Percentiles rank a stretch among this genome's conserved stretches.
Conservation (phyloP, 37 sponge, comb jelly and placozoan species). For the Ianthella basta region DNA sequence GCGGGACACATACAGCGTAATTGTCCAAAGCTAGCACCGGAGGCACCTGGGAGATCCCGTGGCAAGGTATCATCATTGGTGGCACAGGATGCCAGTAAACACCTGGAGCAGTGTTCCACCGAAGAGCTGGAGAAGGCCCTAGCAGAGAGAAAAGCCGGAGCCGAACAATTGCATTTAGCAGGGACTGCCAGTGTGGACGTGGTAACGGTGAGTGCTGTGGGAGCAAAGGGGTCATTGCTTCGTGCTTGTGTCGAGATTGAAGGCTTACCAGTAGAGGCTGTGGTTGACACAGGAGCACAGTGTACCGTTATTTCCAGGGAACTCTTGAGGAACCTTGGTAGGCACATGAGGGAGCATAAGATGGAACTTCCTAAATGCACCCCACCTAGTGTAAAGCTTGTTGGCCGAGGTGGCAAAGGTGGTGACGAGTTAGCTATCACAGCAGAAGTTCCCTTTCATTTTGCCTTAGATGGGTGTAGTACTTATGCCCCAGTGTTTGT, state of each 20-base stretch:
- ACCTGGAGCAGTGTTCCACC: not conserved
- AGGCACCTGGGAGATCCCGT: constrained; percentile 28
- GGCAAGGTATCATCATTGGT: too few species aligned
- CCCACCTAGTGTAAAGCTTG: too few species aligned
- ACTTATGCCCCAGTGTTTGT: constrained; percentile 21
- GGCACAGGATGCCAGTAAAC: too few species aligned
- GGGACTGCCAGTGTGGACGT: too few species aligned
- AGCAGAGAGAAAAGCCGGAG: not conserved
- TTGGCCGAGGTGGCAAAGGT: not conserved
- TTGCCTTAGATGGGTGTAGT: not conserved
- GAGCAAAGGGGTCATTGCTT: constrained; percentile 11
- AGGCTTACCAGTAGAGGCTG: not conserved
- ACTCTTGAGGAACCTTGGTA: not conserved
- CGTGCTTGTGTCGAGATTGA: not conserved
- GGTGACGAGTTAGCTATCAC: constrained; percentile 24
- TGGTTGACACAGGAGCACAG: constrained; percentile 38
- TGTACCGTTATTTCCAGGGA: constrained; percentile 23
- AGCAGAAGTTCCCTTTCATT: constrained; percentile 15
- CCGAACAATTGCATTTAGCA: too few species aligned
- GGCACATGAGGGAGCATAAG: not conserved
- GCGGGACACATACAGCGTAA: constrained; percentile 29
- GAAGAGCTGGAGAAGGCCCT: constrained; percentile 28
- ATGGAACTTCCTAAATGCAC: too few species aligned
- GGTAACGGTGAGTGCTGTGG: too few species aligned
- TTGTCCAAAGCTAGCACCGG: constrained; percentile 5